These are phyloP conservation scores for Crotalus helleri DNA, from an alignment of 2,113 vertebrate genomes.

Conservation along the genomic window DNA sequence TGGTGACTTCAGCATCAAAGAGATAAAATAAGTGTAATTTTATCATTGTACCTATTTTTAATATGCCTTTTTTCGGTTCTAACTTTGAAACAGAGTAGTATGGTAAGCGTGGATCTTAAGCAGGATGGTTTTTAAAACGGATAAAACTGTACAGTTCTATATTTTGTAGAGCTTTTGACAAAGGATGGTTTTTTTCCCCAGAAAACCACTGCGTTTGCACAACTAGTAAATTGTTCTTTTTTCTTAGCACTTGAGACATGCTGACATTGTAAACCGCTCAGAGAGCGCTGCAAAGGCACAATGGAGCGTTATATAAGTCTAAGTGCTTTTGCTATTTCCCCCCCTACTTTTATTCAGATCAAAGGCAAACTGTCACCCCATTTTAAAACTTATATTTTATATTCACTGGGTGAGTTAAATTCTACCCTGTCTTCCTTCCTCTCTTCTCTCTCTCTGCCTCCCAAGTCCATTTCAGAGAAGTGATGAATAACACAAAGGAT, in stretches of 20 bases:
- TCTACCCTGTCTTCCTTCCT: neutral
- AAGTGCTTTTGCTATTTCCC: too few species aligned
- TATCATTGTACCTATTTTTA: neutral
- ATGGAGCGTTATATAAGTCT: too few species aligned
- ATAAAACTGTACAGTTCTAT: neutral
- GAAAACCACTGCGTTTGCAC: neutral
- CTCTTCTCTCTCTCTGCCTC: neutral
- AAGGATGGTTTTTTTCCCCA: fast-evolving
- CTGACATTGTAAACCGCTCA: too few species aligned
- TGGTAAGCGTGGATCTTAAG: neutral
- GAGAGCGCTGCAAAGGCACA: too few species aligned
- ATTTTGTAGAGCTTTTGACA: neutral
- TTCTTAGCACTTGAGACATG: neutral
- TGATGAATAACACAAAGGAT: neutral
- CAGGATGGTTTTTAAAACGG: neutral
- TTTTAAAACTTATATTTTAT: neutral
- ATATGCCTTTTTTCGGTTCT: neutral
- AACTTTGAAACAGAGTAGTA: neutral
- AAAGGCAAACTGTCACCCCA: neutral
- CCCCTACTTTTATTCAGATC: neutral
- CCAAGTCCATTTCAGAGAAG: neutral
- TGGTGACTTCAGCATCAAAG: neutral
- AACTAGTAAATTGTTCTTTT: neutral
- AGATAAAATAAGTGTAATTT: neutral
- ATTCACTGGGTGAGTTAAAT: neutral